phyloP scores from a whole-genome alignment of 2,888 invertebrate genomes.

The Latheticus oryzae region DNA sequence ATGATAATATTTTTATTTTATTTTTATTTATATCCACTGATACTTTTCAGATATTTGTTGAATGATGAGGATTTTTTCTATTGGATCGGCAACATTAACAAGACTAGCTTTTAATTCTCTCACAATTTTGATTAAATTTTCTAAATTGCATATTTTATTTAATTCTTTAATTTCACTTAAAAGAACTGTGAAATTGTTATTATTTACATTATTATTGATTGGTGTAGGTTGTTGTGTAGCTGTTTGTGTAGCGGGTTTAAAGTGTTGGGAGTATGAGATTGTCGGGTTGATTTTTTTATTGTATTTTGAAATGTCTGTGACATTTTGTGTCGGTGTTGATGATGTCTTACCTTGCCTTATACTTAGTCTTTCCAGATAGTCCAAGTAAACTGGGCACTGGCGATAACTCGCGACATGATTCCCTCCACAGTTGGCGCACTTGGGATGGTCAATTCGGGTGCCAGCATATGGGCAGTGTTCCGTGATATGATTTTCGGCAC shows the following conservation, averaged over 20 bases:
- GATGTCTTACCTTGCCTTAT: slow-evolving; percentile 3
- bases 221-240: too few species aligned
- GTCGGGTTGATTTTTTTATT: neutral
- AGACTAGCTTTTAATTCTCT: slow-evolving; percentile 6
- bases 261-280: neutral
- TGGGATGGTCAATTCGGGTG: slow-evolving; percentile 40
- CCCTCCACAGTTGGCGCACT: slow-evolving; percentile 66
- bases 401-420: slow-evolving; percentile 52
- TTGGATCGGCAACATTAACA: neutral
- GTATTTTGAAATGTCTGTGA: neutral
- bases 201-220: neutral
- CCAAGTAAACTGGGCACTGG: slow-evolving; percentile 43
- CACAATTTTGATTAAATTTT: neutral
- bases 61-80: neutral
- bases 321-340: neutral
- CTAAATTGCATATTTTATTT: slow-evolving; percentile 11
- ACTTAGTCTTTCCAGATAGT: slow-evolving; percentile 33
- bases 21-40: too few species aligned
- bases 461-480: too few species aligned
- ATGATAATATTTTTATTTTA: slow-evolving; percentile 3
- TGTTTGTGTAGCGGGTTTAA: neutral
- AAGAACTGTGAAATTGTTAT: slow-evolving; percentile 7
- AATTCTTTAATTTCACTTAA: slow-evolving; percentile 12
- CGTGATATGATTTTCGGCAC: neutral
- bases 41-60: neutral